Conservation (phyloP, 1,140 invertebrate genomes). For the Chironomus striatipennis region DNA sequence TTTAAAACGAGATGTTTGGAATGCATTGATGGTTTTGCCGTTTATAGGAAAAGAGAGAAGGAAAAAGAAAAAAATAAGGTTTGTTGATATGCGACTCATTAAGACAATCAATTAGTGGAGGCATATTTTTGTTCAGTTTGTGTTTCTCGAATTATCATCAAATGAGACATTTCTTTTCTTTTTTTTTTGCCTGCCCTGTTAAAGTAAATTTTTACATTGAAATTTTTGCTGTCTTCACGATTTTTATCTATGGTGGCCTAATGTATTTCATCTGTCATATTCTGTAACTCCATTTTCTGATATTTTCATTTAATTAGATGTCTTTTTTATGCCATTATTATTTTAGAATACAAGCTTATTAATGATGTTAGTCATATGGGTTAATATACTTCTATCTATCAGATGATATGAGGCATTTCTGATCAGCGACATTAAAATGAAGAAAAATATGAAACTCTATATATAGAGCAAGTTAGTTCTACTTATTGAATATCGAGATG, state of each 20-base stretch:
- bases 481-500: too few relatives aligned
- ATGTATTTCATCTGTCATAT: conserved; percentile 2
- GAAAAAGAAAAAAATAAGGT: neutral
- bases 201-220: too few relatives aligned
- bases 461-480: too few relatives aligned
- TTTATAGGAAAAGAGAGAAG: too few relatives aligned
- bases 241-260: neutral
- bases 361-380: too few relatives aligned
- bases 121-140: neutral
- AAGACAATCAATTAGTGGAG: neutral
- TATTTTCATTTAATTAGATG: conserved; percentile 14
- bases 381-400: too few relatives aligned
- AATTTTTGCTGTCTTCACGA: too few relatives aligned
- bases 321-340: conserved; percentile 4
- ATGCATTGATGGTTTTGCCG: too few relatives aligned
- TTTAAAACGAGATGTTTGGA: too few relatives aligned
- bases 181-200: neutral
- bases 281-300: neutral
- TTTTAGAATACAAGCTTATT: neutral
- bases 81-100: neutral
- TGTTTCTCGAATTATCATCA: neutral
- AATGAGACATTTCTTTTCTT: neutral
- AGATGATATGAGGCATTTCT: too few relatives aligned
- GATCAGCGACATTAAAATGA: too few relatives aligned
- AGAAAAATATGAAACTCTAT: too few relatives aligned